phyloP scores from a whole-genome alignment of 2,113 vertebrate genomes.

The Erinaceus europaeus region DNA sequence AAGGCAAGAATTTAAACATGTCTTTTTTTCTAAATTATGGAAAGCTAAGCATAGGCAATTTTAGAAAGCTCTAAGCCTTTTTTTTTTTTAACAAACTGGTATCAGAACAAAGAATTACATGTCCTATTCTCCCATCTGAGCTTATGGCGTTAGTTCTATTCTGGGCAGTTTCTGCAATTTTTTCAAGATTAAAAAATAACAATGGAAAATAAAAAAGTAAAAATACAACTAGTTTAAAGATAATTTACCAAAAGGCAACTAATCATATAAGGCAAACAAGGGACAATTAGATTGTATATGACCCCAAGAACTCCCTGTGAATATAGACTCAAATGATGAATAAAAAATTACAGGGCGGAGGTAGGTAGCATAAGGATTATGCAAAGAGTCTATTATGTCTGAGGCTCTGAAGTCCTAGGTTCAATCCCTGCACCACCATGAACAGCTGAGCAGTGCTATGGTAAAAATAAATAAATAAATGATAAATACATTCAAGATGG shows the following conservation, averaged over 20 bases:
- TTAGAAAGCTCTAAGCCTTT: not conserved
- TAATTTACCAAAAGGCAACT: not conserved
- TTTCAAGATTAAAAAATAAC: constrained; percentile 28
- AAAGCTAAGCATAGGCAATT: not conserved
- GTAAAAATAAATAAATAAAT: not conserved
- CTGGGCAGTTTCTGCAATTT: not conserved
- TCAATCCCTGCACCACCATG: too few relatives aligned
- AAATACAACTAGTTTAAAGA: not conserved
- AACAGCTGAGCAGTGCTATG: too few relatives aligned
- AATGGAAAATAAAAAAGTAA: constrained; percentile 29
- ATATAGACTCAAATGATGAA: not conserved
- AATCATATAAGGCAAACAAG: not conserved
- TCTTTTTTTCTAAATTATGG: not conserved
- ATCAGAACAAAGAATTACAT: not conserved
- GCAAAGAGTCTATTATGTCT: too few relatives aligned
- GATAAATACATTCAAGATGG: not conserved
- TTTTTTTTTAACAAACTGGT: not conserved
- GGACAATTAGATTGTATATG: not conserved
- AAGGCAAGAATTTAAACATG: not conserved
- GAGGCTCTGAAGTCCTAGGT: too few relatives aligned
- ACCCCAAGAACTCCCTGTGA: not conserved
- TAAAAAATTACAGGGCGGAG: too few relatives aligned
- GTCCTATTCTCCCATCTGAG: not conserved
- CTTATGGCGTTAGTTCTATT: not conserved
- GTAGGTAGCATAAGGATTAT: too few relatives aligned